Conservation (phyloP, 2,888 invertebrate genomes). For the Cistogaster globosa region DNA sequence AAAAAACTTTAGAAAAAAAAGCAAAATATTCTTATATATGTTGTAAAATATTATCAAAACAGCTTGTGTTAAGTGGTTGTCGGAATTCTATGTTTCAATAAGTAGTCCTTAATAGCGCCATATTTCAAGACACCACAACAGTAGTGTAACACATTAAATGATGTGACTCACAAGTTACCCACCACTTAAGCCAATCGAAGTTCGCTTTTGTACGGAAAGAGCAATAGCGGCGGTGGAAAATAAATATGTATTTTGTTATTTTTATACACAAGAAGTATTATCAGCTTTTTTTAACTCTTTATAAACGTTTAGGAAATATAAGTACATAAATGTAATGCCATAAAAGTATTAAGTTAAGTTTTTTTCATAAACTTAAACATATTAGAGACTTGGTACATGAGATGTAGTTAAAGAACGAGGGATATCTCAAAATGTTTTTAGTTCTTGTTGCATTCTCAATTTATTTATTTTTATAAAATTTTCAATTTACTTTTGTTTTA, state of each 20-base stretch:
- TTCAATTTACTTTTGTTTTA: too few relatives aligned
- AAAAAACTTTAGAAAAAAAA: neutral
- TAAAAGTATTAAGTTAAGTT: conserved; percentile 31
- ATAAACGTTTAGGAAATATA: conserved; percentile 3
- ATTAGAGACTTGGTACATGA: neutral
- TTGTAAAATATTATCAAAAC: conserved; percentile 68
- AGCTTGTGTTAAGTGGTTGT: conserved; percentile 71
- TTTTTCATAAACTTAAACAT: neutral
- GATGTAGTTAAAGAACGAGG: neutral
- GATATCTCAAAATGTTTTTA: too few relatives aligned
- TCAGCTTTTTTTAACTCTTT: conserved; percentile 18
- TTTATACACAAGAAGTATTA: neutral
- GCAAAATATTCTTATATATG: conserved; percentile 24
- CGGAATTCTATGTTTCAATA: conserved; percentile 71
- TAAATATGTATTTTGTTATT: conserved; percentile 42
- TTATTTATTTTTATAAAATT: too few relatives aligned
- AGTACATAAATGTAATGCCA: conserved; percentile 6
- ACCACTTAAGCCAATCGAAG: neutral
- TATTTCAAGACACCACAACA: conserved; percentile 67
- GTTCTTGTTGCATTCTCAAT: too few relatives aligned
- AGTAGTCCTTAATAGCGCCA: conserved; percentile 69
- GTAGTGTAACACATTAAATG: conserved; percentile 52
- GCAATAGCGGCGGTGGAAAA: neutral
- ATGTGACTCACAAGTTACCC: conserved; percentile 30
- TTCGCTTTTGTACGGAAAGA: conserved; percentile 4